These are phyloP conservation scores for Piscicola geometra DNA, from an alignment of 2,888 invertebrate genomes.

Conservation along the genomic window DNA sequence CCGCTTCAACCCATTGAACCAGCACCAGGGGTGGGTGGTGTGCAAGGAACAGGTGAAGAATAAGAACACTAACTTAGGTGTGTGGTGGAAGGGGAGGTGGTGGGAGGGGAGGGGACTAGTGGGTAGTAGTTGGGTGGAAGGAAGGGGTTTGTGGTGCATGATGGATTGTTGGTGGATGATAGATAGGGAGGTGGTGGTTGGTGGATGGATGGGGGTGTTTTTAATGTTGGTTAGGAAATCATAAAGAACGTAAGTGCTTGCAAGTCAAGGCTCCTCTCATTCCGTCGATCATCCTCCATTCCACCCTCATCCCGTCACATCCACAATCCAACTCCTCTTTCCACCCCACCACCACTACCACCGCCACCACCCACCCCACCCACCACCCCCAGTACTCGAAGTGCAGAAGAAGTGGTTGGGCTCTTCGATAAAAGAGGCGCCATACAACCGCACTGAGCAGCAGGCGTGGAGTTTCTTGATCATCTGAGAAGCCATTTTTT, in stretches of 20 bases:
- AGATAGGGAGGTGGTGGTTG: no score
- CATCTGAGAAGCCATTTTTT: background rate
- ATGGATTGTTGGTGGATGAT: no score
- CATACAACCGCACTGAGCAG: slow-evolving; percentile 3
- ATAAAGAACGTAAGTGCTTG: no score
- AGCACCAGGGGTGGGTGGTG: slow-evolving; percentile 27
- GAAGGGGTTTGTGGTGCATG: no score
- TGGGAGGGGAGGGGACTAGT: background rate
- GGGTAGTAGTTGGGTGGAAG: no score
- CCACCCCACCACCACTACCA: background rate
- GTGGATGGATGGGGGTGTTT: no score
- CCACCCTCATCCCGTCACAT: no score
- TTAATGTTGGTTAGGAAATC: no score
- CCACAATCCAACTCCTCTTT: background rate
- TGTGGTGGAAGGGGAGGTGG: no score
- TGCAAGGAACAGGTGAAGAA: slow-evolving; percentile 16
- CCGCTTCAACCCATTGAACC: slow-evolving; percentile 24
- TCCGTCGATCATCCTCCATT: no score
- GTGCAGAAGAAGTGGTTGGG: slow-evolving; percentile 32
- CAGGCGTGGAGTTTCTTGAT: slow-evolving; percentile 23
- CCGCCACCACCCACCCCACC: background rate
- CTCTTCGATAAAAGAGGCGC: background rate
- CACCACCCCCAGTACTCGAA: background rate
- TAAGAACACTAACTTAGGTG: slow-evolving; percentile 4
- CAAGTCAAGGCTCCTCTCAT: no score